phyloP scores from a whole-genome alignment of 1,140 invertebrate species.

The Caenorhabditis inopinata region DNA sequence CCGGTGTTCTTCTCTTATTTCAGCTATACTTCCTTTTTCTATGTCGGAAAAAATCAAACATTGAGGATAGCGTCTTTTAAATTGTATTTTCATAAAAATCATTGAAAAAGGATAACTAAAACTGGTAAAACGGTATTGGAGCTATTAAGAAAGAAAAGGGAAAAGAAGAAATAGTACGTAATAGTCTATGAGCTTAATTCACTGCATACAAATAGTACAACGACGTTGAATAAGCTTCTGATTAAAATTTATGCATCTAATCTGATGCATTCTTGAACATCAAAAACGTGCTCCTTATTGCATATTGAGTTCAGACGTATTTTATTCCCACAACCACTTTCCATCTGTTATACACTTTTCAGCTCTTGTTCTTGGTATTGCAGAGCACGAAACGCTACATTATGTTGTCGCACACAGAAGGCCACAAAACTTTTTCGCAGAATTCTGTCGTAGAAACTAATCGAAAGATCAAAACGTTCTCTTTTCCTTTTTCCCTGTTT shows the following conservation, averaged over 20 bases:
- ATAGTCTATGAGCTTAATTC: too few species aligned
- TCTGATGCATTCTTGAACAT: not conserved
- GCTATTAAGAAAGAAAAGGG: too few species aligned
- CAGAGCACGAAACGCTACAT: not conserved
- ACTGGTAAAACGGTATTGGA: too few species aligned
- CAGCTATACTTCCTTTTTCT: not conserved
- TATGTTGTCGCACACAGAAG: not conserved
- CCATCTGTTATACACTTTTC: not conserved
- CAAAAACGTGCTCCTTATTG: not conserved
- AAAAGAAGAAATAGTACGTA: too few species aligned
- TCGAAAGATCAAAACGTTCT: not conserved
- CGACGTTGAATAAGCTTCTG: too few species aligned
- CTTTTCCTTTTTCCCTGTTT: not conserved
- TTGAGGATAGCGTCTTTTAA: too few species aligned
- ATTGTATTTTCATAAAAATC: too few species aligned
- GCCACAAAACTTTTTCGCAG: not conserved
- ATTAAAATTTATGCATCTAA: too few species aligned
- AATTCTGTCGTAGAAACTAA: not conserved
- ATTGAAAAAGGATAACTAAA: too few species aligned
- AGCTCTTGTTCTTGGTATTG: constrained; percentile 4
- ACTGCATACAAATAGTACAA: too few species aligned
- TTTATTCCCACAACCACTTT: not conserved
- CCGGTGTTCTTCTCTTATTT: not conserved
- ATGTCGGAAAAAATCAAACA: too few species aligned
- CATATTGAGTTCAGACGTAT: not conserved